Evolutionary conservation across 2,888 invertebrate genomes (phyloP), one percentile per base, ranked within the genome.

Genomic region (Dastarcus helophoroides): DNA sequence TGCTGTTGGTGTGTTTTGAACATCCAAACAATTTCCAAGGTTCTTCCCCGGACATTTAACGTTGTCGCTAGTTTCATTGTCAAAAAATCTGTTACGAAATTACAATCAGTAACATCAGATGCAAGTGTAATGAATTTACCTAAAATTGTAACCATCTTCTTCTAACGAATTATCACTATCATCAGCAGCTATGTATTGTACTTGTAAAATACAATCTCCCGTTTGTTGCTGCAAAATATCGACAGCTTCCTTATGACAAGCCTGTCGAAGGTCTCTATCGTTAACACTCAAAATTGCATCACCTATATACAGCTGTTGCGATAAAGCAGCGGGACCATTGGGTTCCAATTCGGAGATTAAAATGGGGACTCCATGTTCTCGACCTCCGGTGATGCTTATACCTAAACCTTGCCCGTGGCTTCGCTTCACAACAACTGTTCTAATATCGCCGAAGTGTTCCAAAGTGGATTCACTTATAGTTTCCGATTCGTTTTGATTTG

Each of bases 361-460:
- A 42, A 88, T 82, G 1, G 86, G 86, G 21, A 86, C 81, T 9
- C 85, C 85, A 61, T 88, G 86, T 54, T 88, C 88, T 38, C 80
- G 71, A 1, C 86, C 86, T 31, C 86, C 83, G 32, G 85, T 86
- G 43, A 86, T 83, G 15, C 84, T 84, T 56, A 88, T 83, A 32
- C 86, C 86, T 29, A 88, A 69, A 1, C 84, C 84, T 51, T 85
- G 80, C 34, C 79, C 76, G n/a, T 73, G 71, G 42, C 74, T 74
- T 51, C 83, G 74, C 23, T 71, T 66, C 38, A 86, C 70, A 31
- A 71, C 68, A 39, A 86, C 79, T 24, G 68, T 68, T 43, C 76
- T 63, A 7, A 73, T 65, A 26, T 68, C 69, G 11, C 69, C 65
- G 42, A 67, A 67, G 40, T 60, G 60, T 34, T 56, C 56, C 9